Evolutionary conservation across 2,113 vertebrate genomes (phyloP).

Genomic region (Mesoclemmys tuberculata): DNA sequence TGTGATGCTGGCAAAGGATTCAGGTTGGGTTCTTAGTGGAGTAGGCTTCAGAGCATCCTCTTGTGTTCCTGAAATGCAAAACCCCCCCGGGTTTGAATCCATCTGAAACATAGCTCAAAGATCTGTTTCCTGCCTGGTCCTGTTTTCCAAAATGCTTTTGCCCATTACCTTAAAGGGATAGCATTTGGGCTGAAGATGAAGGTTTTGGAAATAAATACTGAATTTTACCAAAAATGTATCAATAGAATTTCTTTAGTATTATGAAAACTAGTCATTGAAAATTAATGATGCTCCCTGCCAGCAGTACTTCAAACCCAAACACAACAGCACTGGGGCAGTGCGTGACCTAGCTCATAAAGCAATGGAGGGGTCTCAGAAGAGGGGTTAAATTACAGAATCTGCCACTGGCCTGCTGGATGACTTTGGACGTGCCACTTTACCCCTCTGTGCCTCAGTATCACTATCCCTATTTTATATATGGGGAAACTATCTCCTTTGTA

Average conservation of each 20-base stretch:
- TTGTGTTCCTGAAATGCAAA: slow-evolving; percentile 70
- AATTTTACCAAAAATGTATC: not conserved
- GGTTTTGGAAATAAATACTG: not conserved
- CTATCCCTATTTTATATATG: too few species aligned
- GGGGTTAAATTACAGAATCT: not conserved
- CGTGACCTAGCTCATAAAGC: not conserved
- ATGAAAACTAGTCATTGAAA: not conserved
- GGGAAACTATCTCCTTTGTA: fast-evolving
- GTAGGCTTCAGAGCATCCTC: slow-evolving; percentile 58
- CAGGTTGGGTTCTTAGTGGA: slow-evolving; percentile 43
- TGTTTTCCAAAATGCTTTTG: not conserved
- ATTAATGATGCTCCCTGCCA: not conserved
- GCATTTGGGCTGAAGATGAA: not conserved
- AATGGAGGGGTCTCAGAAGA: not conserved
- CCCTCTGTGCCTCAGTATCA: not conserved
- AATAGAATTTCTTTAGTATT: not conserved
- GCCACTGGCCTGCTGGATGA: not conserved
- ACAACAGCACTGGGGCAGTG: not conserved
- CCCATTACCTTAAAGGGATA: not conserved
- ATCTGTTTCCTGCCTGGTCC: not conserved
- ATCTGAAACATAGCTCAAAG: not conserved
- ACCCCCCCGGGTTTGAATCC: fast-evolving
- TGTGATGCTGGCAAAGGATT: slow-evolving; percentile 7
- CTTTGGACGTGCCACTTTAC: not conserved
- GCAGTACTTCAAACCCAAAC: not conserved